phyloP scores from a whole-genome alignment of 2,113 vertebrate species.

The Rutilus rutilus region DNA sequence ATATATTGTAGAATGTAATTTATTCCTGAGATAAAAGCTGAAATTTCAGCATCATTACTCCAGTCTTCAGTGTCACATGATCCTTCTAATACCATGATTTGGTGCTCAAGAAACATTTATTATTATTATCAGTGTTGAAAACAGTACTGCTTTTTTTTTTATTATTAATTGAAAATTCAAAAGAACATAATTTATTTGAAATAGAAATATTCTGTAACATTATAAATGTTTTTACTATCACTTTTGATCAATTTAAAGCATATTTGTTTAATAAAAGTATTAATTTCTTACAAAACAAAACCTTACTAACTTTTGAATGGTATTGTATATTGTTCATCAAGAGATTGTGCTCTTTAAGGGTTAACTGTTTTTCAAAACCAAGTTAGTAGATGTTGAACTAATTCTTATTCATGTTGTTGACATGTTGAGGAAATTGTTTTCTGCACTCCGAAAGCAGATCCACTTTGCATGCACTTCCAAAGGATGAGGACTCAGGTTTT shows the following conservation, averaged over 20 bases:
- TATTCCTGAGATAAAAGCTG: background rate
- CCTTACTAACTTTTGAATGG: background rate
- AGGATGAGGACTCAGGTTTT: no score
- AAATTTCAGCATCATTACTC: background rate
- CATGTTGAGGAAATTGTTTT: no score
- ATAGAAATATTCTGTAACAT: no score
- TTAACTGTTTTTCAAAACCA: no score
- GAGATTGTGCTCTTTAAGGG: background rate
- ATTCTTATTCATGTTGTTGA: no score
- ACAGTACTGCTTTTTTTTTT: background rate
- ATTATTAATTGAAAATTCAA: no score
- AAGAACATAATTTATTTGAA: no score
- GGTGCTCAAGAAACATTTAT: background rate
- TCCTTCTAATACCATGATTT: background rate
- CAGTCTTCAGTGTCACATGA: background rate
- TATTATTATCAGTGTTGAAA: background rate
- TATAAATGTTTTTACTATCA: no score
- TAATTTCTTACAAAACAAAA: background rate
- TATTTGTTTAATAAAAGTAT: background rate
- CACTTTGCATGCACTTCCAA: no score
- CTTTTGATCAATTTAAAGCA: no score
- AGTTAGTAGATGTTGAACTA: no score
- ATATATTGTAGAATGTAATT: background rate
- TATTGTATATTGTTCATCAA: background rate
- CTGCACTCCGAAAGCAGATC: no score